A percentile compares a stretch with the other conserved stretches of the same genome.
phyloP scores from a whole-genome alignment of 2,888 invertebrate species.

The Cancer borealis region DNA sequence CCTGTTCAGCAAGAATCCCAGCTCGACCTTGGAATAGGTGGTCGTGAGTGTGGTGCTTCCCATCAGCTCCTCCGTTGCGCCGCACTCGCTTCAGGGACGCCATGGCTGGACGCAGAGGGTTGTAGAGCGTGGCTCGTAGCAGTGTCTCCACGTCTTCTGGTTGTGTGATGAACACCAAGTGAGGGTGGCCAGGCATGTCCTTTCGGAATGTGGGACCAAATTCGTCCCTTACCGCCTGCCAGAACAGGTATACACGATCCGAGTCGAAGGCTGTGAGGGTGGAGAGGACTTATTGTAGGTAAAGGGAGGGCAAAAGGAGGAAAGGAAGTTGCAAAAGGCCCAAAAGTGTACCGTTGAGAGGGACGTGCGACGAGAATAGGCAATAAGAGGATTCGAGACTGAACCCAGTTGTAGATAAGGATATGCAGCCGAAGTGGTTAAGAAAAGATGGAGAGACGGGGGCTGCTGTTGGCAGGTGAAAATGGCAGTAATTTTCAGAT shows the following conservation, averaged over 20 bases:
- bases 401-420: too few species aligned
- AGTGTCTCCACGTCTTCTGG: constrained; percentile 61
- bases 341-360: too few species aligned
- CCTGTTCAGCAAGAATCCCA: constrained; percentile 68
- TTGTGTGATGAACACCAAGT: constrained; percentile 67
- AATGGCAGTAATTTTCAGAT: too few species aligned
- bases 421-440: too few species aligned
- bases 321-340: background rate
- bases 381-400: too few species aligned
- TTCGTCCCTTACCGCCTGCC: constrained; percentile 64
- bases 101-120: constrained; percentile 68
- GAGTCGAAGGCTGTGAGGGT: constrained; percentile 66
- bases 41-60: constrained; percentile 51
- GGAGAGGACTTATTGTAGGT: background rate
- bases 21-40: constrained; percentile 59
- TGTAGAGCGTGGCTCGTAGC: constrained; percentile 59
- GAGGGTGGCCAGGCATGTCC: constrained; percentile 72
- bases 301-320: background rate
- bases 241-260: constrained; percentile 64
- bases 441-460: too few species aligned
- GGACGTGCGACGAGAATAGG: too few species aligned
- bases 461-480: too few species aligned
- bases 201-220: constrained; percentile 71
- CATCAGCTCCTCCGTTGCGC: constrained; percentile 50
- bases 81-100: constrained; percentile 70